Evolutionary conservation across 2,113 vertebrate genomes (phyloP).

Genomic region (Grammomys dolichurus): DNA sequence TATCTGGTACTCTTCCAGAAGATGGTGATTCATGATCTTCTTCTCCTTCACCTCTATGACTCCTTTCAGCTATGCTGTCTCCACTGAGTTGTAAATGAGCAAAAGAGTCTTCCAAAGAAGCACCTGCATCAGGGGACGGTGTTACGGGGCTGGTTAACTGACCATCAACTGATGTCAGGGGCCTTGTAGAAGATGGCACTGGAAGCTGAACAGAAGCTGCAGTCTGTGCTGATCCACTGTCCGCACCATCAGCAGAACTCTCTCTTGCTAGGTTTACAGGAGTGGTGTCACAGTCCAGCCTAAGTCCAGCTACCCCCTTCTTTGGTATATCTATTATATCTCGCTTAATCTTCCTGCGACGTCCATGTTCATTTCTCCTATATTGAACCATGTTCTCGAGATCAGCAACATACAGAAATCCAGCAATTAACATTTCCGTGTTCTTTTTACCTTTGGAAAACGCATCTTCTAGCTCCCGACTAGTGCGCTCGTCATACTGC

Average conservation of each 20-base stretch:
- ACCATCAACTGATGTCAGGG: conserved; percentile 90
- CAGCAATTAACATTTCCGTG: conserved; percentile 98
- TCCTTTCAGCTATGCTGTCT: conserved; percentile 90
- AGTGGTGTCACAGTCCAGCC: conserved; percentile 93
- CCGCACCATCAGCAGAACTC: conserved; percentile 94
- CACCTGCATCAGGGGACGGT: conserved; percentile 85
- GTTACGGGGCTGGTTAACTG: conserved; percentile 87
- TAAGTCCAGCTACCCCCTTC: conserved; percentile 97
- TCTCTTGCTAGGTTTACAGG: conserved; percentile 88
- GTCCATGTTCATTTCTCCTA: conserved; percentile 96
- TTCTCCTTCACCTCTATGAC: conserved; percentile 92
- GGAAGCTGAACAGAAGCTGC: conserved; percentile 86
- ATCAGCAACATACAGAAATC: conserved; percentile 97
- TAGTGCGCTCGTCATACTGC: conserved; percentile 98
- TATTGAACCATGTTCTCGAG: conserved; percentile 99
- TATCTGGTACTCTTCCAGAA: conserved; percentile 90
- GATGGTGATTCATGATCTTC: conserved; percentile 90
- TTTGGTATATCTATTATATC: conserved; percentile 97
- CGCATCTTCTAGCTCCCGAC: conserved; percentile 96
- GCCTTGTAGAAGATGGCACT: conserved; percentile 85
- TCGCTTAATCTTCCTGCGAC: conserved; percentile 96
- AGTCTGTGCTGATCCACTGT: conserved; percentile 86
- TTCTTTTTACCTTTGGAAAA: conserved; percentile 95
- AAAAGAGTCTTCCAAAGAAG: conserved; percentile 92
- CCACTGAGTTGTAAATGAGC: conserved; percentile 92